Conservation (phyloP, 92 coral and sea anemone genomes). For the Desmophyllum pertusum region DNA sequence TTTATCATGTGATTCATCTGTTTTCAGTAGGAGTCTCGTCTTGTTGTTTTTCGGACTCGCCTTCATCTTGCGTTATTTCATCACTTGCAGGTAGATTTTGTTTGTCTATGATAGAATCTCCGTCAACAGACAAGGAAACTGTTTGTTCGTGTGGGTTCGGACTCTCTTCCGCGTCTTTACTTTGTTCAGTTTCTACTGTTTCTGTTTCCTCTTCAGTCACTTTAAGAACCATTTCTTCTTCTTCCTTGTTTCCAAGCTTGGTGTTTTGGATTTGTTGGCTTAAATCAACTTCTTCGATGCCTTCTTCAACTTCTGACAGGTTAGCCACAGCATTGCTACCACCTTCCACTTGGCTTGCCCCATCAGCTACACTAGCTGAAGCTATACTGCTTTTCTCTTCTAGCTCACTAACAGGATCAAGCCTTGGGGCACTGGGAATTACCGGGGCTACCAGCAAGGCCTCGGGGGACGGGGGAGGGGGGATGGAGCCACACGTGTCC, state of each 20-base stretch:
- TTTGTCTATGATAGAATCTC: background rate
- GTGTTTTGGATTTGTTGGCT: background rate
- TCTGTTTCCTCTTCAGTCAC: constrained; percentile 1
- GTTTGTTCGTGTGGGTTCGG: background rate
- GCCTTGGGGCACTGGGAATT: constrained; percentile 29
- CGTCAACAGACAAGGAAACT: background rate
- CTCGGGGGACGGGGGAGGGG: constrained; percentile 94
- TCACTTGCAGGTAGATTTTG: background rate
- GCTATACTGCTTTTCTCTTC: constrained; percentile 81
- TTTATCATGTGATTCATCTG: background rate
- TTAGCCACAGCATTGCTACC: constrained; percentile 5
- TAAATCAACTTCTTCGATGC: constrained; percentile 10
- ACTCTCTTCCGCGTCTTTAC: background rate
- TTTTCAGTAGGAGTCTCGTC: background rate
- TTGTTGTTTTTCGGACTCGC: constrained; percentile 10
- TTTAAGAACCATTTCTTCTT: background rate
- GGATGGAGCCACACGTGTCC: constrained; percentile 67
- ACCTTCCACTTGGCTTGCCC: constrained; percentile 28
- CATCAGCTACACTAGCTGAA: constrained; percentile 48
- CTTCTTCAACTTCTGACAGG: constrained; percentile 56
- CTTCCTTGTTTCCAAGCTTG: background rate
- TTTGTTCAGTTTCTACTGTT: background rate
- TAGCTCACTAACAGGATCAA: constrained; percentile 80
- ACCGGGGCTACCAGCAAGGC: constrained; percentile 15
- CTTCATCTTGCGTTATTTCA: background rate